A percentile compares a stretch with the other conserved stretches of the same genome.
These are phyloP conservation scores for Pteronotus mesoamericanus DNA, from an alignment of 2,797 vertebrate genomes.

Conservation along the genomic window DNA sequence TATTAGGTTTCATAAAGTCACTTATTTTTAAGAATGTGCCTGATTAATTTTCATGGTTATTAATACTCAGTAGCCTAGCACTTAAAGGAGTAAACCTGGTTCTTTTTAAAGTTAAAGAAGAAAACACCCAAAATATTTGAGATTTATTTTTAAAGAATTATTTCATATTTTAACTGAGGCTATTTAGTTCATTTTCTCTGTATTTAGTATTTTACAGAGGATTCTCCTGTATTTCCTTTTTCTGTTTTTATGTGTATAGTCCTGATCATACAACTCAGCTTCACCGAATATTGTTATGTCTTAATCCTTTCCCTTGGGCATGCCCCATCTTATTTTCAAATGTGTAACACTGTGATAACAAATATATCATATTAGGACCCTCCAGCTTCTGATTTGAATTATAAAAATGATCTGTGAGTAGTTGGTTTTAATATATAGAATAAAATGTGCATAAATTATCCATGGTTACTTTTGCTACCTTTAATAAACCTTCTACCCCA, in stretches of 20 bases:
- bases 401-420: conserved; percentile 35
- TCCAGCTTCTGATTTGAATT: conserved; percentile 72
- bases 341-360: conserved; percentile 74
- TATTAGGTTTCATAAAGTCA: conserved; percentile 41
- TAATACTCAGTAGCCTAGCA: conserved; percentile 58
- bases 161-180: conserved; percentile 61
- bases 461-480: conserved; percentile 3
- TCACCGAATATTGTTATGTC: conserved; percentile 61
- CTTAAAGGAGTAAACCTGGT: conserved; percentile 69
- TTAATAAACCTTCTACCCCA: not conserved
- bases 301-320: conserved; percentile 68
- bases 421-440: conserved; percentile 7
- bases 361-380: conserved; percentile 13
- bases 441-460: conserved; percentile 13
- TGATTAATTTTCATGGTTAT: conserved; percentile 70
- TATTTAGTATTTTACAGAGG: conserved; percentile 48
- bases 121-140: conserved; percentile 46
- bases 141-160: conserved; percentile 61
- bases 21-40: not conserved
- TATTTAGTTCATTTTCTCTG: conserved; percentile 53
- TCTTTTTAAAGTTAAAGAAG: not conserved
- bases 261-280: conserved; percentile 63
- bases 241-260: not conserved
- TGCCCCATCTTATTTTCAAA: conserved; percentile 59
- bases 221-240: conserved; percentile 66